These are phyloP conservation scores for Seira ritae DNA, from an alignment of 2,888 invertebrate species.

Conservation along the genomic window DNA sequence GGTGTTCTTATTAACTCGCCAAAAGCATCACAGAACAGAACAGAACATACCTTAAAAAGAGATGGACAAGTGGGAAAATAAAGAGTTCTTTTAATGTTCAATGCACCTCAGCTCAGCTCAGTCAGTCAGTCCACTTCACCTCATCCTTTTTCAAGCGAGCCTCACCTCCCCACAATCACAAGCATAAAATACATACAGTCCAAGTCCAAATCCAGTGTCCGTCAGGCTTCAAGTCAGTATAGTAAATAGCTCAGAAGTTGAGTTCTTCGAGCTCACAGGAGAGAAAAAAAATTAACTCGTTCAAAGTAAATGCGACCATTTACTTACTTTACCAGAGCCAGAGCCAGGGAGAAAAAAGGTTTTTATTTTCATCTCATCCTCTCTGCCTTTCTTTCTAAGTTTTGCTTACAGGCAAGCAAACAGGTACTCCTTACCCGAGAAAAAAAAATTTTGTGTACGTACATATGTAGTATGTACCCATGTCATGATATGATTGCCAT, in stretches of 20 bases:
- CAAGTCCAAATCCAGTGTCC: no score
- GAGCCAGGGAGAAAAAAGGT: slow-evolving; percentile 10
- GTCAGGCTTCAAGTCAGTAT: no score
- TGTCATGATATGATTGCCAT: background rate
- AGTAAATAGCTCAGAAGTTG: background rate
- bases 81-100: background rate
- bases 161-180: no score
- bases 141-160: background rate
- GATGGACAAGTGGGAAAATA: background rate
- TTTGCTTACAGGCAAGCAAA: slow-evolving; percentile 48
- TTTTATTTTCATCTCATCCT: background rate
- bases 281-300: background rate
- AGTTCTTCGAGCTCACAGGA: background rate
- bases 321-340: background rate
- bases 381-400: background rate
- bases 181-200: no score
- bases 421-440: slow-evolving; percentile 35
- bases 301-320: slow-evolving; percentile 1
- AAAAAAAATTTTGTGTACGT: background rate
- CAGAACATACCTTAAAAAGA: slow-evolving; percentile 11
- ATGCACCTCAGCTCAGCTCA: no score
- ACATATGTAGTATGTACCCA: background rate
- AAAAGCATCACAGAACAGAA: no score
- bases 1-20: slow-evolving; percentile 8
- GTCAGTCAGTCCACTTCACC: no score